Evolutionary conservation across 2,797 vertebrate species (phyloP), one percentile per base, ranked within the genome.

Genomic region (Intellagama lesueurii): DNA sequence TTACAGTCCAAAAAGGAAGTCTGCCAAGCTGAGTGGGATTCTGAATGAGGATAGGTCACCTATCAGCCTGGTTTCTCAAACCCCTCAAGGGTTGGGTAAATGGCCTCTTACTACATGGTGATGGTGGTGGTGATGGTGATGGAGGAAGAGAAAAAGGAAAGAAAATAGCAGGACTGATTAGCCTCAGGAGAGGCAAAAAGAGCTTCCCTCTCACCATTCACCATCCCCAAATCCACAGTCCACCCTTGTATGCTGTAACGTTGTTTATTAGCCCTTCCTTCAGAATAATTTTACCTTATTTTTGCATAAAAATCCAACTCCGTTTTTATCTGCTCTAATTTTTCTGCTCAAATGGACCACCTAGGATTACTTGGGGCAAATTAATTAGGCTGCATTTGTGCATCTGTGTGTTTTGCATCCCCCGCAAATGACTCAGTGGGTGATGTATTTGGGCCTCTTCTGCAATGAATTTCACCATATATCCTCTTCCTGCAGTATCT

Each of bases 381-480:
- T 1, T 78, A 81, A 26, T 70, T 79, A 78, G 16, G 2, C 69
- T 90, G 72, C 85, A 77, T 87, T 90, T 90, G 79, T 76, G 80
- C 26, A 1, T 60, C 80, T 87, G 85, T 87, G 85, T 87, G 64
- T 82, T 90, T 90, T 86, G 70, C 83, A 78, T 52, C 64, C 80
- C 69, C 89, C 35, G 12, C 85, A 86, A 90, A 90, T 90, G 80
- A 87, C 88, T 88, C 86, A 78, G 32, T 70, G 19, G n/a, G 86
- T 47, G 0, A 0, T 83, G 52, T 91, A 81, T 16, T 64, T 49
- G 87, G 69, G 91, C 89, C 88, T 90, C 24, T 0, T 89, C 68
- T 81, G 70, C 73, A 35, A 81, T 44, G 40, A 93, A 91, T 93
- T 91, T 86, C 35, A 77, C 11, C 91, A 47, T 60, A 91, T 86